A percentile compares a stretch with the other conserved stretches of the same genome.
These are phyloP conservation scores for Allophyes oxyacanthae DNA, from an alignment of 2,888 invertebrate genomes.

Conservation along the genomic window DNA sequence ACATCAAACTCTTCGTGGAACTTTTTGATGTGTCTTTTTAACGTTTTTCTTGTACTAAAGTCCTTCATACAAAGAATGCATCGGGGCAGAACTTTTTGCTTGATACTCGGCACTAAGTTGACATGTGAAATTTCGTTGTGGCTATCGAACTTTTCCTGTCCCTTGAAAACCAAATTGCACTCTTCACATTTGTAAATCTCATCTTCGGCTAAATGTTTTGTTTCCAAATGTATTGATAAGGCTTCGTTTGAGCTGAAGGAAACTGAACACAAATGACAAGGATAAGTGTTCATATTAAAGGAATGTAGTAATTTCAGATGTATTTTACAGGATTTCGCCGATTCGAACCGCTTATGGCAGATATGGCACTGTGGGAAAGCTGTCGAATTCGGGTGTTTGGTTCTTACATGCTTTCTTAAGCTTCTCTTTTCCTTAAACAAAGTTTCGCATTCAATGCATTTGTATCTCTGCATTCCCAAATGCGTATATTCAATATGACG, in stretches of 20 bases:
- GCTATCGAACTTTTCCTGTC: constrained; percentile 73
- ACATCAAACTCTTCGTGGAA: constrained; percentile 77
- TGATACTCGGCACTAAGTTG: constrained; percentile 53
- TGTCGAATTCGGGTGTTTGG: constrained; percentile 76
- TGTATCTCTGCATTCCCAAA: constrained; percentile 77
- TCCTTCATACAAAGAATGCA: constrained; percentile 80
- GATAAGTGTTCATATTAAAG: constrained; percentile 77
- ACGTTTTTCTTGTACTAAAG: constrained; percentile 79
- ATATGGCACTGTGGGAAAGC: constrained; percentile 80
- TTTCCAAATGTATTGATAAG: constrained; percentile 70
- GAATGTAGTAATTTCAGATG: constrained; percentile 79
- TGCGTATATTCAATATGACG: constrained; percentile 81
- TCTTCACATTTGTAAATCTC: constrained; percentile 80
- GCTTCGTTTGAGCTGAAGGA: constrained; percentile 75
- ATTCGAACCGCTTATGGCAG: constrained; percentile 79
- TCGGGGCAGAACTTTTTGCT: constrained; percentile 68
- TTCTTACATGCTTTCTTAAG: constrained; percentile 77
- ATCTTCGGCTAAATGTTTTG: constrained; percentile 76
- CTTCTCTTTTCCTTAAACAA: constrained; percentile 82
- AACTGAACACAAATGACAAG: constrained; percentile 77
- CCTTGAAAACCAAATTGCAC: constrained; percentile 78
- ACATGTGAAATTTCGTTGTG: constrained; percentile 70
- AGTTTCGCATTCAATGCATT: constrained; percentile 80
- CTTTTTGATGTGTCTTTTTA: constrained; percentile 79
- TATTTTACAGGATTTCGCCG: constrained; percentile 81